Percentiles rank a stretch among this genome's conserved stretches.
Evolutionary conservation across 2,888 invertebrate genomes (phyloP).

Genomic region (Tachystola acroxantha): DNA sequence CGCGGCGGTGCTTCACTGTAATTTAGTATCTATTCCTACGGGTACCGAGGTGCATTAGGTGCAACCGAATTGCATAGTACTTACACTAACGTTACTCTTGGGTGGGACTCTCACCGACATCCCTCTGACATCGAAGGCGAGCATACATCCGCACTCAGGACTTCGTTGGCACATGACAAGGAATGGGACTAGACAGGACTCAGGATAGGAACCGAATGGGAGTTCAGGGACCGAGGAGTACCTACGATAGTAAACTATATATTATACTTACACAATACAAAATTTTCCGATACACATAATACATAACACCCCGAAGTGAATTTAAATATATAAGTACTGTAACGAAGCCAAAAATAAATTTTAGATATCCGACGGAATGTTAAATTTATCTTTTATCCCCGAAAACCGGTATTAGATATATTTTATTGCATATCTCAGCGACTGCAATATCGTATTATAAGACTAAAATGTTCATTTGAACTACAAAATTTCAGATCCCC

Average conservation of each 20-base stretch:
- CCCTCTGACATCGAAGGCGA: constrained; percentile 13
- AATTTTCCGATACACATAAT: constrained; percentile 27
- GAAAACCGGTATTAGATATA: constrained; percentile 44
- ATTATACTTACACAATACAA: constrained; percentile 23
- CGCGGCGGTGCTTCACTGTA: constrained; percentile 36
- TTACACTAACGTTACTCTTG: constrained; percentile 6
- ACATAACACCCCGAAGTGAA: constrained; percentile 15
- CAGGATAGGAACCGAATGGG: constrained; percentile 56
- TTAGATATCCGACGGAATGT: constrained; percentile 66
- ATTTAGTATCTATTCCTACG: constrained; percentile 32
- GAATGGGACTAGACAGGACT: constrained; percentile 71
- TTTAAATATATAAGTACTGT: constrained; percentile 19
- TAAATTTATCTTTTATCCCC: constrained; percentile 54
- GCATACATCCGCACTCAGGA: constrained; percentile 47
- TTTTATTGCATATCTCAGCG: constrained; percentile 49
- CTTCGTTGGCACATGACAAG: constrained; percentile 72
- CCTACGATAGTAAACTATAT: constrained; percentile 25
- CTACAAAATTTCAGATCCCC: constrained; percentile 61
- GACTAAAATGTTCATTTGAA: constrained; percentile 53
- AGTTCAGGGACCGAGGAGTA: constrained; percentile 32
- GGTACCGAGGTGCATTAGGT: constrained; percentile 35
- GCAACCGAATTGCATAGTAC: constrained; percentile 19
- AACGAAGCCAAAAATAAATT: constrained; percentile 45
- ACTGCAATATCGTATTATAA: constrained; percentile 51
- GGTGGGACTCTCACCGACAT: constrained; percentile 3